Percentiles rank a stretch among this genome's conserved stretches.
These are phyloP conservation scores for Dione vanillae DNA, from an alignment of 2,888 invertebrate species.

Conservation along the genomic window DNA sequence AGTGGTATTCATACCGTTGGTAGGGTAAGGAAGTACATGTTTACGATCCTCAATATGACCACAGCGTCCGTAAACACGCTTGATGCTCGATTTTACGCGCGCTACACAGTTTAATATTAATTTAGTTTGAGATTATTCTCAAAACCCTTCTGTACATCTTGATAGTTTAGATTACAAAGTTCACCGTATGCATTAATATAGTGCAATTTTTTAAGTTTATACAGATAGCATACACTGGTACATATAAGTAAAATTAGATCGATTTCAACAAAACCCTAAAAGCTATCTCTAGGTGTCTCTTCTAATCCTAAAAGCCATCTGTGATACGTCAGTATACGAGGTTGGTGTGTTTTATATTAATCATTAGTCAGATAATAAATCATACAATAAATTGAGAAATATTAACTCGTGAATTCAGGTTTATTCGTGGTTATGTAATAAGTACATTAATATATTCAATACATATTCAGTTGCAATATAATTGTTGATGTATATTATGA, in stretches of 20 bases:
- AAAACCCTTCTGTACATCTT: slow-evolving; percentile 5
- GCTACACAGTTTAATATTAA: slow-evolving; percentile 44
- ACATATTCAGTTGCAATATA: neutral
- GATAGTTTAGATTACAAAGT: neutral
- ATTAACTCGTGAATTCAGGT: too few relatives aligned
- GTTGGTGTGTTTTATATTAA: too few relatives aligned
- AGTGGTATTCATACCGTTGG: slow-evolving; percentile 59
- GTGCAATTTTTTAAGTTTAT: neutral
- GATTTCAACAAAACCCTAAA: too few relatives aligned
- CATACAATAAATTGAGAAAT: too few relatives aligned
- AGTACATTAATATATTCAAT: too few relatives aligned
- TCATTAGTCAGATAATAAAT: too few relatives aligned
- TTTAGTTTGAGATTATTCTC: slow-evolving; percentile 34
- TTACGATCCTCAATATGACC: slow-evolving; percentile 71
- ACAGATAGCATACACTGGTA: too few relatives aligned
- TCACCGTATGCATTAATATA: neutral
- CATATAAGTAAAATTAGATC: too few relatives aligned
- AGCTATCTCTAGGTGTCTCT: too few relatives aligned
- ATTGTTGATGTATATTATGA: neutral
- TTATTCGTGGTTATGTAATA: too few relatives aligned
- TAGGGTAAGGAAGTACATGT: slow-evolving; percentile 73
- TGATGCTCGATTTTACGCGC: slow-evolving; percentile 63
- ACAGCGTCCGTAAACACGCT: slow-evolving; percentile 63
- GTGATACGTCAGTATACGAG: too few relatives aligned
- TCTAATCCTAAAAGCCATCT: too few relatives aligned